These are phyloP conservation scores for Leptinotarsa tumamoca DNA, from an alignment of 2,888 invertebrate genomes.

Conservation along the genomic window DNA sequence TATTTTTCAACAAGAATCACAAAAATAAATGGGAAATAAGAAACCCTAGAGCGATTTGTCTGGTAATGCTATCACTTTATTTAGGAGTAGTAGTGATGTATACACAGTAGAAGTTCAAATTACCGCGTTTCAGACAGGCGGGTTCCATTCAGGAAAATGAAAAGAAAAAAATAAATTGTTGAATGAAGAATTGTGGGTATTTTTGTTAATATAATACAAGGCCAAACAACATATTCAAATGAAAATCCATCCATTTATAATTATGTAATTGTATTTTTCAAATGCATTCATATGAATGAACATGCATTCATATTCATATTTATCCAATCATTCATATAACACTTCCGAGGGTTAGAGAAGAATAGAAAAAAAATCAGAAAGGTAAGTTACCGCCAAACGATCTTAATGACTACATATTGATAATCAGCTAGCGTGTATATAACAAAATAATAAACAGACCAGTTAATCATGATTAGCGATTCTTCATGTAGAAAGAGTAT, in stretches of 20 bases:
- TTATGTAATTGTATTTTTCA: too few species aligned
- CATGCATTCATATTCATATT: too few species aligned
- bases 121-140: background rate
- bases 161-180: too few species aligned
- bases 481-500: background rate
- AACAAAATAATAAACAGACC: background rate
- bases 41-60: slow-evolving; percentile 17
- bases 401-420: background rate
- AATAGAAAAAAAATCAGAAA: too few species aligned
- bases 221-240: too few species aligned
- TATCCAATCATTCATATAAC: too few species aligned
- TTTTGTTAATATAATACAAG: too few species aligned
- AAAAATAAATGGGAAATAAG: slow-evolving; percentile 14
- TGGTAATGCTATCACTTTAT: slow-evolving; percentile 1
- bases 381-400: too few species aligned
- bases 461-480: background rate
- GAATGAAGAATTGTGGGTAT: background rate
- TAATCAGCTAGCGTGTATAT: background rate
- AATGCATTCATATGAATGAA: too few species aligned
- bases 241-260: too few species aligned
- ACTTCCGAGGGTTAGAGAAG: too few species aligned
- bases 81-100: slow-evolving; percentile 1
- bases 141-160: background rate
- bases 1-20: slow-evolving; percentile 9
- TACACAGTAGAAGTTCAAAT: background rate